phyloP scores from a whole-genome alignment of 2,888 invertebrate genomes.

The Nyleta sp. region DNA sequence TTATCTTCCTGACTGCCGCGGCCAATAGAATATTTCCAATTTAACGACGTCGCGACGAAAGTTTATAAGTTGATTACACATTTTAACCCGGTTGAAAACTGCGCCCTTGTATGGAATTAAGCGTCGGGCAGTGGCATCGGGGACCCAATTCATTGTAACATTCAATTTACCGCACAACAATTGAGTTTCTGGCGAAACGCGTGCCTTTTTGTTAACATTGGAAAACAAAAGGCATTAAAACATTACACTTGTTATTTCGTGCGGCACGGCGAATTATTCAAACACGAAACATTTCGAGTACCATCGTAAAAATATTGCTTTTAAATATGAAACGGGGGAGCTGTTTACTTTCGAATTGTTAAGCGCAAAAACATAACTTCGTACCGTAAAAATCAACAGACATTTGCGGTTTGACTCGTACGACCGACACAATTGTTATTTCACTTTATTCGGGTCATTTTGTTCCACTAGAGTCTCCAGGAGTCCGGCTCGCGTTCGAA shows the following conservation, averaged over 20 bases:
- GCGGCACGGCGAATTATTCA: background rate
- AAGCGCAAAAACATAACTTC: background rate
- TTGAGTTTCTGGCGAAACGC: too few relatives aligned
- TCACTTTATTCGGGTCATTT: background rate
- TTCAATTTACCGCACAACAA: too few relatives aligned
- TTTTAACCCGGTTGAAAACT: background rate
- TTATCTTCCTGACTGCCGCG: slow-evolving; percentile 23
- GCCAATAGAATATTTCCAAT: slow-evolving; percentile 39
- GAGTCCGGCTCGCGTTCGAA: background rate
- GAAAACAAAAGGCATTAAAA: too few relatives aligned
- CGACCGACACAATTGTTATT: slow-evolving; percentile 4
- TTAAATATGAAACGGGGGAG: background rate
- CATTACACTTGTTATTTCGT: background rate
- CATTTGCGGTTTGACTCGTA: background rate
- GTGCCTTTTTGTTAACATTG: too few relatives aligned
- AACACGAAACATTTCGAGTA: background rate
- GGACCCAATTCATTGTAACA: too few relatives aligned
- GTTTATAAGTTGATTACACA: background rate
- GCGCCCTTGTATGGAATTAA: too few relatives aligned
- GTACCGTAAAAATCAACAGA: slow-evolving; percentile 13
- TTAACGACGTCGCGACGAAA: slow-evolving; percentile 9
- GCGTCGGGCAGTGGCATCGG: too few relatives aligned
- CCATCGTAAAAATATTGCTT: background rate
- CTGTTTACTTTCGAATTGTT: slow-evolving; percentile 12
- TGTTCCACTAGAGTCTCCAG: background rate